Base-by-base conservation (phyloP, 1,140 invertebrate genomes). In the Chymomyza costata region DNA sequence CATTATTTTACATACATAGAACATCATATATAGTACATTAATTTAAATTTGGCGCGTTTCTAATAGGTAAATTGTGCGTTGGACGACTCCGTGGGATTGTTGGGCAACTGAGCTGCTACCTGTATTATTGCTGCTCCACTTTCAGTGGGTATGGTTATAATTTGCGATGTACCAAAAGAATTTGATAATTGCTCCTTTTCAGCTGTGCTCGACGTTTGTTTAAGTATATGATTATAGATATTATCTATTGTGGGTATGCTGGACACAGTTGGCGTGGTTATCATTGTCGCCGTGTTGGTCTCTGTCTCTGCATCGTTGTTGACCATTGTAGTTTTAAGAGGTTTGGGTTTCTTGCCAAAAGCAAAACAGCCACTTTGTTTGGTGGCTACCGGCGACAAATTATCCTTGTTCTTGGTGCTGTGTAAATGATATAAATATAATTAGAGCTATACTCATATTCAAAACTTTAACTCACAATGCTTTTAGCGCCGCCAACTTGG, bases 401-500 rank as follows among this genome's bases (percentile, higher is more conserved):
- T 84, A 15, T 78, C 73, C 60, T 73, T 78, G 44, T 78, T 78
- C 35, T 78, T 78, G 2, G 73, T 78, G 46, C 73, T 78, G 11
- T 34, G 3, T 10, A 10, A 8, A 34, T 2, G n/a, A 28, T 8
- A 44, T 7, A n/a, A 2, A 1, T 19, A 40, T 45, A 1, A 16
- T 18, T 31, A n/a, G 10, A 10, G 5, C 3, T 16, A 45, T 1
- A 8, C 17, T 28, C 13, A 43, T 43, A 43, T 43, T 35, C 13
- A 11, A 0, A 37, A 19, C 0, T 8, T 48, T 46, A 32, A 34
- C 61, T 37, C 17, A 78, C 73, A 78, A 78, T 28, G 84, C 78
- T 45, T 85, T 81, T 15, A 85, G 51, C 8, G 83, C 81, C 31
- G 82, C 81, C 39, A 86, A 43, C 30, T 83, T 86, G 15, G 84